phyloP scores from a whole-genome alignment of 2,113 vertebrate species.

The Donacobius atricapilla region DNA sequence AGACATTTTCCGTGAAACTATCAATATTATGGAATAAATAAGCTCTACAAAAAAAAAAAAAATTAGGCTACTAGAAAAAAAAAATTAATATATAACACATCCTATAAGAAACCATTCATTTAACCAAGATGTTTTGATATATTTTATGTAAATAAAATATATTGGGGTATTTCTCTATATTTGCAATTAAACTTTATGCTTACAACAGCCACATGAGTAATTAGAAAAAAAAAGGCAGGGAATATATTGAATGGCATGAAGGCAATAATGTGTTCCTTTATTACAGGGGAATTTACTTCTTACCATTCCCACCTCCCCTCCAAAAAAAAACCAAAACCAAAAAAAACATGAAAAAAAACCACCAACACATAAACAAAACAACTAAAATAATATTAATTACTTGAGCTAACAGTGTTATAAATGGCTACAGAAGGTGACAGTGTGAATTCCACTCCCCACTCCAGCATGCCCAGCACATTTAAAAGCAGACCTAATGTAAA shows the following conservation, averaged over 20 bases:
- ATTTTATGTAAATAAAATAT: not conserved
- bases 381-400: not conserved
- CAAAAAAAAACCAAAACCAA: not conserved
- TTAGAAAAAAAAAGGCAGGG: not conserved
- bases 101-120: not conserved
- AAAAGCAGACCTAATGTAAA: not conserved
- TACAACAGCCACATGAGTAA: not conserved
- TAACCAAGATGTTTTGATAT: not conserved
- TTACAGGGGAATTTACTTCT: not conserved
- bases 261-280: not conserved
- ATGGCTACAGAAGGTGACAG: not conserved
- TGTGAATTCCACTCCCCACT: not conserved
- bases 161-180: not conserved
- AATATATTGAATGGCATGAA: not conserved
- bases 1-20: not conserved
- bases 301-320: rapidly evolving
- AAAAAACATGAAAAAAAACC: rapidly evolving
- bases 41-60: not conserved
- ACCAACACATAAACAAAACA: not conserved
- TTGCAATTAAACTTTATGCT: not conserved
- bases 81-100: not conserved
- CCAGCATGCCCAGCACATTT: not conserved
- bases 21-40: not conserved
- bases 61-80: not conserved
- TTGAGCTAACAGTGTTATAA: not conserved